A percentile compares a stretch with the other conserved stretches of the same genome.
Conservation (phyloP, 2,888 invertebrate species). For the Caenorhabditis sp. region DNA sequence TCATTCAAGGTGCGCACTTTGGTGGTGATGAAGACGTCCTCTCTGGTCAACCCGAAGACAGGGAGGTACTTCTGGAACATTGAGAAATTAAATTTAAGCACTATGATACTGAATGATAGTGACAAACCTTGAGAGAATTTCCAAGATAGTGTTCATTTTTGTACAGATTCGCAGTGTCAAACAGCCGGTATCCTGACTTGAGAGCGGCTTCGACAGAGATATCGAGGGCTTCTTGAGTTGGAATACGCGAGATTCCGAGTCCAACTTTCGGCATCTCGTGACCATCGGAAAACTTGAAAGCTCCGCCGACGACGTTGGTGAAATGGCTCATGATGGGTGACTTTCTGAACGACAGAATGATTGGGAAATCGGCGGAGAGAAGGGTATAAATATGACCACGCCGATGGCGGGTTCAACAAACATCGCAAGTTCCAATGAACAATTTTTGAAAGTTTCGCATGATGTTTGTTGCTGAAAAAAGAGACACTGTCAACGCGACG, state of each 20-base stretch:
- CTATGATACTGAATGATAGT: no score
- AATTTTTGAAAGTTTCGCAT: slow-evolving; percentile 42
- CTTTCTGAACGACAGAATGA: slow-evolving; percentile 5
- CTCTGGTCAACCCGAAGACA: slow-evolving; percentile 87
- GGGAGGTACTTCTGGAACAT: slow-evolving; percentile 86
- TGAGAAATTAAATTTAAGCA: not conserved
- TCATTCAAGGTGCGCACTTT: slow-evolving; percentile 86
- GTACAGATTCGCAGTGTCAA: slow-evolving; percentile 90
- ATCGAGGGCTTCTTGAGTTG: slow-evolving; percentile 67
- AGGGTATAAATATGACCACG: slow-evolving; percentile 17
- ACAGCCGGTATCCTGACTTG: slow-evolving; percentile 87
- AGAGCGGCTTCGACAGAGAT: slow-evolving; percentile 68
- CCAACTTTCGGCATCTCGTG: slow-evolving; percentile 73
- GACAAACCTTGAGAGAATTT: slow-evolving; percentile 84
- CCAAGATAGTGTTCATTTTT: slow-evolving; percentile 88
- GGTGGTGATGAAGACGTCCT: slow-evolving; percentile 90
- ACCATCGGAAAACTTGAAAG: slow-evolving; percentile 62
- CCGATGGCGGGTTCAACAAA: slow-evolving; percentile 35
- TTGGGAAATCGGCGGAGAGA: not conserved
- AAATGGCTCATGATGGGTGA: slow-evolving; percentile 49
- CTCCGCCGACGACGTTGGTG: slow-evolving; percentile 60
- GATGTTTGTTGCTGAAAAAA: slow-evolving; percentile 43
- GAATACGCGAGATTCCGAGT: slow-evolving; percentile 73
- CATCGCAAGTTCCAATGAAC: slow-evolving; percentile 41
- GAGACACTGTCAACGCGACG: not conserved